phyloP scores from a whole-genome alignment of 1,140 invertebrate species.

The Armadillidium nasatum region DNA sequence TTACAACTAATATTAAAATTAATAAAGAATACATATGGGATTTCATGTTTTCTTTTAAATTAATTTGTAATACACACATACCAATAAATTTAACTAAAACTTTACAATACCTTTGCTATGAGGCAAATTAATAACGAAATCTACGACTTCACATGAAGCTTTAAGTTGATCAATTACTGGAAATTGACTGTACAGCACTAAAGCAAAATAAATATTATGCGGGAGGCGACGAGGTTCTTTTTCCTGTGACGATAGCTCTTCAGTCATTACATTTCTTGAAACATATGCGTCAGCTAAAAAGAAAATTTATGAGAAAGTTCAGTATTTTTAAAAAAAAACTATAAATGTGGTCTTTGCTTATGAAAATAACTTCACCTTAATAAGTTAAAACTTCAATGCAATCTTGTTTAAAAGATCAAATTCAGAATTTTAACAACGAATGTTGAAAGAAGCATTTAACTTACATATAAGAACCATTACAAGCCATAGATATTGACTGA shows the following conservation, averaged over 20 bases:
- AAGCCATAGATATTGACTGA: conserved; percentile 66
- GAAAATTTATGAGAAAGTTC: neutral
- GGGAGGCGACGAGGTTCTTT: neutral
- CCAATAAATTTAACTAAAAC: no score
- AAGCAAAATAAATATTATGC: neutral
- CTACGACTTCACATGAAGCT: neutral
- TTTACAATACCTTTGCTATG: neutral
- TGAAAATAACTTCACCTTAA: no score
- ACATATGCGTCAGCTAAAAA: neutral
- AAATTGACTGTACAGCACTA: neutral
- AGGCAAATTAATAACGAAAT: neutral
- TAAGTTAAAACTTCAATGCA: no score
- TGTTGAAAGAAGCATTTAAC: neutral
- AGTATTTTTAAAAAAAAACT: neutral
- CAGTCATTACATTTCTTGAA: neutral
- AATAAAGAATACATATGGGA: no score
- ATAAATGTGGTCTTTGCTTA: no score
- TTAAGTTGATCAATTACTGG: neutral
- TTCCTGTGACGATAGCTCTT: neutral
- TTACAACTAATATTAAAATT: no score
- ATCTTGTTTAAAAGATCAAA: no score
- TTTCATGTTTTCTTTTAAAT: no score
- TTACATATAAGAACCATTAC: conserved; percentile 18
- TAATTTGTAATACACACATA: no score
- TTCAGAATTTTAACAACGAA: no score